These are phyloP conservation scores for Poeciliopsis paucimaculata DNA, from an alignment of 2,797 vertebrate species.

Conservation along the genomic window DNA sequence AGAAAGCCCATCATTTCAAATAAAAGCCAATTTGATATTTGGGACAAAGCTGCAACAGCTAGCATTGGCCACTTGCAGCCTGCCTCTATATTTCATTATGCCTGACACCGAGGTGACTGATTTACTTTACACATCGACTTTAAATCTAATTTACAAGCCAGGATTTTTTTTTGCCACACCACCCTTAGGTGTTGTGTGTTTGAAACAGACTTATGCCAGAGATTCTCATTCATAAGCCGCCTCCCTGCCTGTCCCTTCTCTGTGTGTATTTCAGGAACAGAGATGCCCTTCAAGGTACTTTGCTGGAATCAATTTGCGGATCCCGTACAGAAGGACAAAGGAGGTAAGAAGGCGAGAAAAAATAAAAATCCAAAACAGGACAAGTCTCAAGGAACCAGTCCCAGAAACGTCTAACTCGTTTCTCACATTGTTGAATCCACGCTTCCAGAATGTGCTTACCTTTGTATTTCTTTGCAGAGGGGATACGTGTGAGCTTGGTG, in stretches of 20 bases:
- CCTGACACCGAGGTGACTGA: background rate
- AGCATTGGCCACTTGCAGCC: background rate
- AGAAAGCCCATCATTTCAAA: background rate
- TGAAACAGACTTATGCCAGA: background rate
- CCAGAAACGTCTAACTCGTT: background rate
- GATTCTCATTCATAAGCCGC: background rate
- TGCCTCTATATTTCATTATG: background rate
- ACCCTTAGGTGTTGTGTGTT: background rate
- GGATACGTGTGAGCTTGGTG: slow-evolving; percentile 95
- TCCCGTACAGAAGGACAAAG: background rate
- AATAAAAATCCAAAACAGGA: background rate
- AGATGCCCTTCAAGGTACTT: background rate
- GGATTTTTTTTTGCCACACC: background rate
- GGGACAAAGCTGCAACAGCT: background rate
- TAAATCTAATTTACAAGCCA: background rate
- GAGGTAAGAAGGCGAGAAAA: background rate
- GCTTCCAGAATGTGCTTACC: slow-evolving; percentile 68
- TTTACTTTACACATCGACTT: background rate
- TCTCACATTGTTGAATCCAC: background rate
- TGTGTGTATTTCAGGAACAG: background rate
- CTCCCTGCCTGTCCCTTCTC: background rate
- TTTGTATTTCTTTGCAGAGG: slow-evolving; percentile 98
- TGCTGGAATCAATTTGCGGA: background rate
- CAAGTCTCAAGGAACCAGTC: background rate
- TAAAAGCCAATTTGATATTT: slow-evolving; percentile 4